phyloP scores from a whole-genome alignment of 1,140 invertebrate genomes.

The Euura saliciscinereae region DNA sequence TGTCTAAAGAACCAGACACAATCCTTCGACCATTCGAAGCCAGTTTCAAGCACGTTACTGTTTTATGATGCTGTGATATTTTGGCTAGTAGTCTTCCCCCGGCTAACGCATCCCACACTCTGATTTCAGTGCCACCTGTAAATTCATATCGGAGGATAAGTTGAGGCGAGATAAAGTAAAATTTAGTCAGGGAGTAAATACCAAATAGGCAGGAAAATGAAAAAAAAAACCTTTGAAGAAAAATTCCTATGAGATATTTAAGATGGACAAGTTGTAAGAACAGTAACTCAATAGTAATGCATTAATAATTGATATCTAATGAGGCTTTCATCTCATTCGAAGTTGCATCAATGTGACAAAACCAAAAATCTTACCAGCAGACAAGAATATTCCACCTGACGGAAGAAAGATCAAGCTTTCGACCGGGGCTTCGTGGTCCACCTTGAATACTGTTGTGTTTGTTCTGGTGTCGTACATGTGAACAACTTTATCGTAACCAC shows the following conservation, averaged over 20 bases:
- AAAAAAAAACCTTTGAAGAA: neutral
- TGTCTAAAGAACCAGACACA: conserved; percentile 89
- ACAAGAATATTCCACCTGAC: conserved; percentile 87
- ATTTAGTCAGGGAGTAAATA: too few relatives aligned
- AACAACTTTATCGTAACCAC: conserved; percentile 92
- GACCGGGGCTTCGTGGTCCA: conserved; percentile 90
- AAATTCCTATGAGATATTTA: neutral
- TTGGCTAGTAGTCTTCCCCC: conserved; percentile 83
- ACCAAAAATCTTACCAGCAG: conserved; percentile 68
- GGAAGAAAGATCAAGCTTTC: conserved; percentile 91
- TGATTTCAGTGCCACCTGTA: conserved; percentile 85
- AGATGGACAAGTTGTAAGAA: neutral
- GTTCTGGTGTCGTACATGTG: conserved; percentile 88
- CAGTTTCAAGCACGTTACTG: conserved; percentile 82
- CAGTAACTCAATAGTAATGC: too few relatives aligned
- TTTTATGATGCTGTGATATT: conserved; percentile 91
- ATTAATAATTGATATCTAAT: too few relatives aligned
- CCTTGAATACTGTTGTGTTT: conserved; percentile 70
- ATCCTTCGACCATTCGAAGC: conserved; percentile 81
- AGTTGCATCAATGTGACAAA: neutral
- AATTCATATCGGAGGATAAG: too few relatives aligned
- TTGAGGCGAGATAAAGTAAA: too few relatives aligned
- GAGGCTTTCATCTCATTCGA: too few relatives aligned
- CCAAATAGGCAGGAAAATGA: too few relatives aligned
- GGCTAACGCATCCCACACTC: conserved; percentile 91